phyloP scores from a whole-genome alignment of 2,113 vertebrate genomes.

The Chaetodon auriga region DNA sequence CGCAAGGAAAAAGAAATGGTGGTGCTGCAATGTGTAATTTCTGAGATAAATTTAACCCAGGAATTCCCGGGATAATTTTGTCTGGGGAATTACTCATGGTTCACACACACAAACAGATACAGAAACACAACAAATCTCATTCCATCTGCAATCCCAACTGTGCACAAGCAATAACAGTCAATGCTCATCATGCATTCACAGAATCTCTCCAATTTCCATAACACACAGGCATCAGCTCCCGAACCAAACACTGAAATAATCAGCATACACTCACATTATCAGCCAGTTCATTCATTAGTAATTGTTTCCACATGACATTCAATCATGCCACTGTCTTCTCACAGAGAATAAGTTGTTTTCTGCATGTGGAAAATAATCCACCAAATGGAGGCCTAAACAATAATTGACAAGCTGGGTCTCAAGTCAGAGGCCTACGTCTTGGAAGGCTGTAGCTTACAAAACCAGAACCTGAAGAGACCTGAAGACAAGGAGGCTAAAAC shows the following conservation, averaged over 20 bases:
- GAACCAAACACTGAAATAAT: slow-evolving; percentile 51
- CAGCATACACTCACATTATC: slow-evolving; percentile 48
- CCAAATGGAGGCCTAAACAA: not conserved
- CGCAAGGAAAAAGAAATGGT: not conserved
- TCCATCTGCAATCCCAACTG: slow-evolving; percentile 54
- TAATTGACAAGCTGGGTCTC: not conserved
- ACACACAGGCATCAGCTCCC: slow-evolving; percentile 29
- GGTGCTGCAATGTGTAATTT: slow-evolving; percentile 40
- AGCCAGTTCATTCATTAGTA: slow-evolving; percentile 37
- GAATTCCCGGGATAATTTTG: slow-evolving; percentile 53
- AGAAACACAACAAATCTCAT: slow-evolving; percentile 52
- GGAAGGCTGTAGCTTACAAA: not conserved
- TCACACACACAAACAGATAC: slow-evolving; percentile 29
- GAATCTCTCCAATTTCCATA: slow-evolving; percentile 52
- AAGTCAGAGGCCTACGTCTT: not conserved
- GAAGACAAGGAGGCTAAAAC: too few species aligned
- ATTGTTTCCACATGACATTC: slow-evolving; percentile 44
- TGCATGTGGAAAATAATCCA: slow-evolving; percentile 41
- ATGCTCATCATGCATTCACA: slow-evolving; percentile 49
- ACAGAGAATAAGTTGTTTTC: slow-evolving; percentile 11
- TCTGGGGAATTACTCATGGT: slow-evolving; percentile 46
- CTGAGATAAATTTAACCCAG: slow-evolving; percentile 57
- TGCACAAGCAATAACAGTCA: slow-evolving; percentile 41
- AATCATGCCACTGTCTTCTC: slow-evolving; percentile 35
- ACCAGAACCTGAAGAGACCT: not conserved